Conservation (phyloP, 1,140 invertebrate species). For the Zelostemma sp. region DNA sequence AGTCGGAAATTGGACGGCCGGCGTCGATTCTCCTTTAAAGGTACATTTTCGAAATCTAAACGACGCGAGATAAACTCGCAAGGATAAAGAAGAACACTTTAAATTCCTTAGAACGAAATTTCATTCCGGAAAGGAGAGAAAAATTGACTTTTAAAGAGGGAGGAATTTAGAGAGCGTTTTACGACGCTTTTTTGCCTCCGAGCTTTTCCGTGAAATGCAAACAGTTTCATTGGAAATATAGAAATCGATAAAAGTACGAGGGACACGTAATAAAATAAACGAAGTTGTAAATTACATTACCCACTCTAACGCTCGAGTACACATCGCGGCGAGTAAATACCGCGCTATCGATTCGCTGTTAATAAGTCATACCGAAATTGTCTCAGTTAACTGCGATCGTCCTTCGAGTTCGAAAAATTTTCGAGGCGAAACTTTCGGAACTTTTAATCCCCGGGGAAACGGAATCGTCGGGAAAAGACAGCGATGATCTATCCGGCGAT, state of each 20-base stretch:
- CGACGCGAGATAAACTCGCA: not conserved
- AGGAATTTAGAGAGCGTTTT: no score
- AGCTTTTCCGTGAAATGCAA: no score
- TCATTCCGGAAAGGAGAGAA: no score
- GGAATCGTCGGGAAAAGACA: not conserved
- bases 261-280: not conserved
- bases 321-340: not conserved
- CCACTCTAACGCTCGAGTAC: not conserved
- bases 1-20: slow-evolving; percentile 58
- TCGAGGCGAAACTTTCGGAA: not conserved
- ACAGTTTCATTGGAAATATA: no score
- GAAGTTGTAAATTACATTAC: not conserved
- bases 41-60: slow-evolving; percentile 32
- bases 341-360: not conserved
- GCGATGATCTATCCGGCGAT: not conserved
- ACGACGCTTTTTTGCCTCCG: no score
- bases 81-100: not conserved
- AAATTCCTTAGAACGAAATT: not conserved
- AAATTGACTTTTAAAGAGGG: no score
- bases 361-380: not conserved
- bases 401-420: not conserved
- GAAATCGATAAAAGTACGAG: no score
- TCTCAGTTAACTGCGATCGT: not conserved
- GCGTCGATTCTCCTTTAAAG: slow-evolving; percentile 46
- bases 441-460: not conserved